phyloP scores from a whole-genome alignment of 30 jellyfish, hydroid and myxozoan genomes.

The Sanderia malayensis region DNA sequence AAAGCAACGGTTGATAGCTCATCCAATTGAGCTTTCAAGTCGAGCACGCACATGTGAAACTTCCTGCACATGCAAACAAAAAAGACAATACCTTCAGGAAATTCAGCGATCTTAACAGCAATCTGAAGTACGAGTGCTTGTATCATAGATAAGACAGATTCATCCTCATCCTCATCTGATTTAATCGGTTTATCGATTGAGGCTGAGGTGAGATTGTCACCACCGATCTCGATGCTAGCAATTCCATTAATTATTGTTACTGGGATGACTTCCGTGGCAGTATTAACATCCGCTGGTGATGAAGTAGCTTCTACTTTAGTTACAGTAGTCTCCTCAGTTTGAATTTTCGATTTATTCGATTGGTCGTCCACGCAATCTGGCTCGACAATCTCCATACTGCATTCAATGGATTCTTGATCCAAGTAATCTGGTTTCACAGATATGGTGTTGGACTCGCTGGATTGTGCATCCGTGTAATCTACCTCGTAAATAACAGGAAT shows the following conservation, averaged over 20 bases:
- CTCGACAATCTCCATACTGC: slow-evolving; percentile 2
- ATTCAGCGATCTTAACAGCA: neutral
- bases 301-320: neutral
- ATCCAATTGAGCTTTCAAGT: no score
- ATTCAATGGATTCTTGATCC: no score
- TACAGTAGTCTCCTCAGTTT: no score
- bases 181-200: no score
- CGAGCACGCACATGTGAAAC: no score
- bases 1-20: no score
- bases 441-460: no score
- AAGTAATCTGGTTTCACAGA: no score
- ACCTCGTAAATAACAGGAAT: neutral
- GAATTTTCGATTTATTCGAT: no score
- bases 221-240: neutral
- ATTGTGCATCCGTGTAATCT: no score
- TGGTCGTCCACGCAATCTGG: no score
- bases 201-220: neutral
- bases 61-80: no score
- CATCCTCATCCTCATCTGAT: neutral
- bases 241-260: neutral
- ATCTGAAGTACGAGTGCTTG: neutral
- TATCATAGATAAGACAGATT: neutral
- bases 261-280: neutral
- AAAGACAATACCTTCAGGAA: slow-evolving; percentile 10
- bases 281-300: neutral